These are phyloP conservation scores for Epinotia nisella DNA, from an alignment of 2,888 invertebrate genomes.

Conservation along the genomic window DNA sequence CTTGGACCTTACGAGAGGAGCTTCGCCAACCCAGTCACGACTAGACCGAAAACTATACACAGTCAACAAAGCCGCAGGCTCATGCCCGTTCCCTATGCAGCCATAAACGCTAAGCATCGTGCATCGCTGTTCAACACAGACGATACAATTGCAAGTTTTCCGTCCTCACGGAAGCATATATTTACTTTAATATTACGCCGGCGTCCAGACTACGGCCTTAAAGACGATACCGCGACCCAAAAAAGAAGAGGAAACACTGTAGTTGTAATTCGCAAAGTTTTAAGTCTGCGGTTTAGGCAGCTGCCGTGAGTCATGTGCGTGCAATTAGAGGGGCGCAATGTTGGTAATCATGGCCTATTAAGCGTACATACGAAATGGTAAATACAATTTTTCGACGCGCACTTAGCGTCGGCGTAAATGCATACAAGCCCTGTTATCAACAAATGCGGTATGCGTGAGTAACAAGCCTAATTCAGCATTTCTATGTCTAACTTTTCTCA, in stretches of 20 bases:
- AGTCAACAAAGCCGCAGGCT: conserved; percentile 26
- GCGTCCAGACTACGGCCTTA: too few species aligned
- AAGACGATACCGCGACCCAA: not conserved
- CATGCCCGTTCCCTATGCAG: not conserved
- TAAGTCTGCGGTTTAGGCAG: conserved; percentile 17
- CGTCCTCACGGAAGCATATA: not conserved
- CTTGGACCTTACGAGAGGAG: conserved; percentile 45
- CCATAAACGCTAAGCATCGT: not conserved
- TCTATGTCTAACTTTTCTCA: conserved; percentile 53
- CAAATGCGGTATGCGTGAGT: not conserved
- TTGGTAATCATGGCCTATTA: conserved; percentile 3
- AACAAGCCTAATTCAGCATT: conserved; percentile 33
- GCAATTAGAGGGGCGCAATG: conserved; percentile 11
- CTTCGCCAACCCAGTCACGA: conserved; percentile 26
- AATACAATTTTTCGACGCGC: conserved; percentile 1
- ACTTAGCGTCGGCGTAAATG: not conserved
- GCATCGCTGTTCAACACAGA: not conserved
- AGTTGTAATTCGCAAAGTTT: conserved; percentile 26
- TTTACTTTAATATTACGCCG: too few species aligned
- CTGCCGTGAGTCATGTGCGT: conserved; percentile 22
- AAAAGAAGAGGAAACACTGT: conserved; percentile 6
- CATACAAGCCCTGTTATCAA: not conserved
- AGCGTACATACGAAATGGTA: conserved; percentile 8
- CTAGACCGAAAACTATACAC: conserved; percentile 12
- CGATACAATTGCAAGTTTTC: not conserved